A percentile compares a stretch with the other conserved stretches of the same genome.
phyloP scores from a whole-genome alignment of 2,113 vertebrate species.

The Pardalotus punctatus region DNA sequence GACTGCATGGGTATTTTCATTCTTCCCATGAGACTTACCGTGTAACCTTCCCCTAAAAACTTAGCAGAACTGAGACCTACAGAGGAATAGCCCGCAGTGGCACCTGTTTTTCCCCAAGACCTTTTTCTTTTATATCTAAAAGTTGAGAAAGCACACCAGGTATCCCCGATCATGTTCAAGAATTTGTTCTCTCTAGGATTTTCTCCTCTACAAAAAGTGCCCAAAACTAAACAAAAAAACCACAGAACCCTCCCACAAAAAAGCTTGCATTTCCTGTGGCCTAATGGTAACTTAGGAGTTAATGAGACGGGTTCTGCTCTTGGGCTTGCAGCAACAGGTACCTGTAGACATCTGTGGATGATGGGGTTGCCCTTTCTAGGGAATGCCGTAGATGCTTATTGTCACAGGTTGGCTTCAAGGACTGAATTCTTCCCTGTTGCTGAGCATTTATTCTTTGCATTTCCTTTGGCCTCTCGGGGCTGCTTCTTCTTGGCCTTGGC shows the following conservation, averaged over 20 bases:
- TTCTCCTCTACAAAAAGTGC: not conserved
- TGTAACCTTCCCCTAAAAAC: not conserved
- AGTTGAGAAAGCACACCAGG: not conserved
- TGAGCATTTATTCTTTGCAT: not conserved
- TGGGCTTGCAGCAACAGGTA: not conserved
- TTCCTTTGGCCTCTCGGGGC: not conserved
- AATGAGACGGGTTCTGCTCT: not conserved
- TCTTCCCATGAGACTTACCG: not conserved
- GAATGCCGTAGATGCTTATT: not conserved
- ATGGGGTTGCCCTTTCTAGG: not conserved
- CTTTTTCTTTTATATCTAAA: not conserved
- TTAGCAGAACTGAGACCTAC: not conserved
- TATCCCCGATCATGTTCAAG: not conserved
- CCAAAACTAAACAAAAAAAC: not conserved
- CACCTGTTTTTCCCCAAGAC: not conserved
- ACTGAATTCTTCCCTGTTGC: not conserved
- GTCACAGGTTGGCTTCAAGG: not conserved
- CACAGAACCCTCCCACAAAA: not conserved
- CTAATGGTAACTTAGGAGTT: not conserved
- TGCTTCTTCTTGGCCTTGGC: not conserved
- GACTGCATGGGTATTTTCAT: not conserved
- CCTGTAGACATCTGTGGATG: not conserved
- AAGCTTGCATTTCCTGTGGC: not conserved
- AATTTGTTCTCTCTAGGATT: not conserved
- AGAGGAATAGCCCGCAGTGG: not conserved